Evolutionary conservation across 1,140 invertebrate genomes (phyloP).

Genomic region (Macrobrachium rosenbergii): DNA sequence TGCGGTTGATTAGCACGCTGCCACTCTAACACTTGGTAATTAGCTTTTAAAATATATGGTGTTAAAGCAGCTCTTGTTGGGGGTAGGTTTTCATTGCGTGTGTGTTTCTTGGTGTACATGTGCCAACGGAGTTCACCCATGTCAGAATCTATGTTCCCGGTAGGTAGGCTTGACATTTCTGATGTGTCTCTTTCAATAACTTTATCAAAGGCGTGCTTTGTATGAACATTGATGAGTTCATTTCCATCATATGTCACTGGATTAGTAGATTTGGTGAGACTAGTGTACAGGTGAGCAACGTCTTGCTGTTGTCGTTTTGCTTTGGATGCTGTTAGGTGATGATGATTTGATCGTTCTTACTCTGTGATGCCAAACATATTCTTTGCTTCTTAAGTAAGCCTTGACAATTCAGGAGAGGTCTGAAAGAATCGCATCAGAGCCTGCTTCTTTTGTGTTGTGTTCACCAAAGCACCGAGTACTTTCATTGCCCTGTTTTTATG

Average conservation of each 20-base stretch:
- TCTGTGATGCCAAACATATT: conserved; percentile 9
- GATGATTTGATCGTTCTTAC: not conserved
- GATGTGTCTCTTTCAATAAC: conserved; percentile 10
- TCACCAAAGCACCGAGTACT: not conserved
- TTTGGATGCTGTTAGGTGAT: conserved; percentile 7
- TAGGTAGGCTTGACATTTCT: conserved; percentile 13
- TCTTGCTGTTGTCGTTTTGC: not conserved
- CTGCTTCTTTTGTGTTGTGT: conserved; percentile 20
- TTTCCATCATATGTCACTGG: conserved; percentile 20
- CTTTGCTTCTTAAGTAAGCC: not conserved
- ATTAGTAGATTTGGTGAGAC: conserved; percentile 12
- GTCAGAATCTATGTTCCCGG: not conserved
- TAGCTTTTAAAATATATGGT: no score
- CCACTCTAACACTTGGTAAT: no score
- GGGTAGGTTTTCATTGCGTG: no score
- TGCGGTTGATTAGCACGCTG: no score
- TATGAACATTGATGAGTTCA: conserved; percentile 4
- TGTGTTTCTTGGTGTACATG: conserved; percentile 12
- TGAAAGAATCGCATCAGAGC: not conserved
- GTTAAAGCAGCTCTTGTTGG: no score
- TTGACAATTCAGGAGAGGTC: conserved; percentile 18
- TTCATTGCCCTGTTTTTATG: conserved; percentile 12
- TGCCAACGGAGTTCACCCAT: not conserved
- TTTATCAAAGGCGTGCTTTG: not conserved
- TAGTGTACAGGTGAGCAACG: not conserved